These are phyloP conservation scores for Nezara viridula DNA, from an alignment of 2,888 invertebrate genomes.

Conservation along the genomic window DNA sequence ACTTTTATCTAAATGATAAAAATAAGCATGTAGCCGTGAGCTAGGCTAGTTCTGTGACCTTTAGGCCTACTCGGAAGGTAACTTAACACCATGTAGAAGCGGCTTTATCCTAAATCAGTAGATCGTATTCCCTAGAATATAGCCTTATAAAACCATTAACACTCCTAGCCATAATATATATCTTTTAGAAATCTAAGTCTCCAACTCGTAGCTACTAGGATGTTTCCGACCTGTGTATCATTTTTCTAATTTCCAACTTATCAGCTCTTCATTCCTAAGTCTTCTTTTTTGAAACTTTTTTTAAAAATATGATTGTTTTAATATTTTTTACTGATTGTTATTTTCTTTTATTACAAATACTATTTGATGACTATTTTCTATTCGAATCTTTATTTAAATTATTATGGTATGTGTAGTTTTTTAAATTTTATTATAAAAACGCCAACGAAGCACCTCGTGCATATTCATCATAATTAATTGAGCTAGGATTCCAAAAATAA, in stretches of 20 bases:
- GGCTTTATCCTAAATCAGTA: not conserved
- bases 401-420: no score
- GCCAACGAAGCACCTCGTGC: no score
- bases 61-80: not conserved
- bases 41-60: slow-evolving; percentile 11
- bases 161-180: not conserved
- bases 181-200: not conserved
- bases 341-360: no score
- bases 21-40: not conserved
- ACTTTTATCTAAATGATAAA: not conserved
- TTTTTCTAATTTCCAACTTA: not conserved
- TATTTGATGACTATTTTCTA: no score
- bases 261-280: not conserved
- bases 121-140: slow-evolving; percentile 6
- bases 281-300: not conserved
- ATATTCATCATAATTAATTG: no score
- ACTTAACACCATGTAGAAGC: not conserved
- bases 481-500: no score
- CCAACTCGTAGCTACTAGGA: not conserved
- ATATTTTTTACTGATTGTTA: no score
- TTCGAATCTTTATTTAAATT: no score
- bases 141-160: slow-evolving; percentile 24
- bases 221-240: not conserved
- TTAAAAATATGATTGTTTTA: no score
- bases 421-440: no score